phyloP scores from a whole-genome alignment of 2,797 vertebrate genomes.

The Dendrocincla tyrannina region DNA sequence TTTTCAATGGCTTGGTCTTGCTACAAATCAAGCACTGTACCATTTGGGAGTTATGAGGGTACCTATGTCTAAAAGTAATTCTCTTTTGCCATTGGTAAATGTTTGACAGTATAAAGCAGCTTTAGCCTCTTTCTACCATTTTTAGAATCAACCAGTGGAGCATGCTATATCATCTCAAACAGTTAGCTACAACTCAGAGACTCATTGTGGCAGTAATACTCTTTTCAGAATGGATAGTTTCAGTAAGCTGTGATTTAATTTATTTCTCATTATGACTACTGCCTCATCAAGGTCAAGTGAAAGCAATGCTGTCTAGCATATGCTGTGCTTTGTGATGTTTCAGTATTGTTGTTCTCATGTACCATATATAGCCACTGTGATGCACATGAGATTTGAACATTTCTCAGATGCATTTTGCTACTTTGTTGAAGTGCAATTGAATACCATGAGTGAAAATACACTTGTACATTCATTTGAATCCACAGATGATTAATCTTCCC shows the following conservation, averaged over 20 bases:
- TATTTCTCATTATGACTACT: slow-evolving; percentile 47
- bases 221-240: slow-evolving; percentile 53
- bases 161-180: slow-evolving; percentile 29
- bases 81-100: background rate
- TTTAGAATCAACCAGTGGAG: slow-evolving; percentile 4
- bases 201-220: slow-evolving; percentile 28
- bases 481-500: background rate
- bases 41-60: background rate
- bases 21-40: slow-evolving; percentile 4
- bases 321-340: background rate
- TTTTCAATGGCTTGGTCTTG: background rate
- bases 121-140: slow-evolving; percentile 41
- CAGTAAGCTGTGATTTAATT: slow-evolving; percentile 41
- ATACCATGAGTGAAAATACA: background rate
- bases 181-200: background rate
- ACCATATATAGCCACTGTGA: background rate
- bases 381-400: background rate
- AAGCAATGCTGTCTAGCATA: background rate
- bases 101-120: background rate
- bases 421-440: background rate
- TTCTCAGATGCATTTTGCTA: background rate
- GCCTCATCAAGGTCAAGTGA: slow-evolving; percentile 66
- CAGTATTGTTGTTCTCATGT: background rate
- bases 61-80: slow-evolving; percentile 3
- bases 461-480: background rate